Percentiles rank a stretch among this genome's conserved stretches.
These are phyloP conservation scores for Cryptocheilus praepositus DNA, from an alignment of 2,888 invertebrate species.

Conservation along the genomic window DNA sequence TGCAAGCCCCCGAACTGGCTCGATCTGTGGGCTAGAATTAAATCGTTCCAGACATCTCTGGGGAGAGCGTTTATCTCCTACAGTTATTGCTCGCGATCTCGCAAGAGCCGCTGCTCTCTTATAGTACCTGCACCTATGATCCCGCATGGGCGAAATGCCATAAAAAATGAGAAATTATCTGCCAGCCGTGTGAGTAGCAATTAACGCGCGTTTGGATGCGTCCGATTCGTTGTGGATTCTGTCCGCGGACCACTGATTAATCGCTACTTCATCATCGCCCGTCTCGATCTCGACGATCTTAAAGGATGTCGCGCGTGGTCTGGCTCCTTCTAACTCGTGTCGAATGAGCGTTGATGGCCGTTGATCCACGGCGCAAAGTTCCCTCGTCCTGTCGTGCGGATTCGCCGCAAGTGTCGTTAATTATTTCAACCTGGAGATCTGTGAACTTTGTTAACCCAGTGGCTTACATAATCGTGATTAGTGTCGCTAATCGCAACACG, in stretches of 20 bases:
- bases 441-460: too few relatives aligned
- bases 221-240: slow-evolving; percentile 28
- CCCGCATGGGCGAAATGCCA: slow-evolving; percentile 51
- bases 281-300: slow-evolving; percentile 1
- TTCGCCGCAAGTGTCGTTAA: too few relatives aligned
- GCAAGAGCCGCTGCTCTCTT: slow-evolving; percentile 25
- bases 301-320: not conserved
- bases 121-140: slow-evolving; percentile 15
- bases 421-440: too few relatives aligned
- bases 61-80: slow-evolving; percentile 15
- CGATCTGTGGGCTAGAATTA: slow-evolving; percentile 9
- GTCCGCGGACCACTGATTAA: slow-evolving; percentile 31
- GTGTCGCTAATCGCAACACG: too few relatives aligned
- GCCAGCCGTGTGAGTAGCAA: slow-evolving; percentile 35
- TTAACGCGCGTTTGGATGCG: slow-evolving; percentile 37
- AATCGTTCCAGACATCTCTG: slow-evolving; percentile 15
- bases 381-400: too few relatives aligned
- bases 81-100: slow-evolving; percentile 15
- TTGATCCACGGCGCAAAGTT: too few relatives aligned
- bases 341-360: too few relatives aligned
- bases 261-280: slow-evolving; percentile 31
- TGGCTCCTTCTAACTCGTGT: too few relatives aligned
- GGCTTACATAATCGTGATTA: too few relatives aligned
- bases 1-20: slow-evolving; percentile 17
- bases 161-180: slow-evolving; percentile 52